Conservation (phyloP, 2,888 invertebrate species). For the Leistus spinibarbis region DNA sequence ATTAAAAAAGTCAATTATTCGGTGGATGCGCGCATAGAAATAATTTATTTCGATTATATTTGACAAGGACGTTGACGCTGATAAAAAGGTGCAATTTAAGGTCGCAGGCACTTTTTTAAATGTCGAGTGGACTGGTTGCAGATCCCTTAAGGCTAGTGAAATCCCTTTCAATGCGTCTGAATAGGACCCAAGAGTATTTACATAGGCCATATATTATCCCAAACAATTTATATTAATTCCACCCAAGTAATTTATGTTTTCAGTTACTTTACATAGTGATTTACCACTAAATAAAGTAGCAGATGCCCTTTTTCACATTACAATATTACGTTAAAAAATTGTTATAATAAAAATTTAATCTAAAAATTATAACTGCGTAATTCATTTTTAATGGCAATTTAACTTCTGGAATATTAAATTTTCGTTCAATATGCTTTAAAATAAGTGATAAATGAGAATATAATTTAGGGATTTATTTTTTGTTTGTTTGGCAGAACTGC, state of each 20-base stretch:
- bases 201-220: neutral
- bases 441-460: neutral
- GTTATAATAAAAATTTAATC: neutral
- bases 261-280: neutral
- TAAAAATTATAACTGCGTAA: neutral
- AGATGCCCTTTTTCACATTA: neutral
- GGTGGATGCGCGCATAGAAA: neutral
- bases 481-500: neutral
- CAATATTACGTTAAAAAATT: neutral
- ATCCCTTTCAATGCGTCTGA: neutral
- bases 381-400: neutral
- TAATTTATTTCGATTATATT: neutral
- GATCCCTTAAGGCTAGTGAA: neutral
- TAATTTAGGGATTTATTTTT: neutral
- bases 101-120: neutral
- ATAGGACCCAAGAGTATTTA: neutral
- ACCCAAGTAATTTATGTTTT: neutral
- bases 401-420: neutral
- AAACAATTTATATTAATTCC: neutral
- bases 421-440: neutral
- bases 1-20: neutral
- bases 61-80: neutral
- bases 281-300: neutral
- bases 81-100: neutral
- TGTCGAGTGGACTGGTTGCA: neutral